phyloP scores from a whole-genome alignment of 2,797 vertebrate species.

The Periparus ater region DNA sequence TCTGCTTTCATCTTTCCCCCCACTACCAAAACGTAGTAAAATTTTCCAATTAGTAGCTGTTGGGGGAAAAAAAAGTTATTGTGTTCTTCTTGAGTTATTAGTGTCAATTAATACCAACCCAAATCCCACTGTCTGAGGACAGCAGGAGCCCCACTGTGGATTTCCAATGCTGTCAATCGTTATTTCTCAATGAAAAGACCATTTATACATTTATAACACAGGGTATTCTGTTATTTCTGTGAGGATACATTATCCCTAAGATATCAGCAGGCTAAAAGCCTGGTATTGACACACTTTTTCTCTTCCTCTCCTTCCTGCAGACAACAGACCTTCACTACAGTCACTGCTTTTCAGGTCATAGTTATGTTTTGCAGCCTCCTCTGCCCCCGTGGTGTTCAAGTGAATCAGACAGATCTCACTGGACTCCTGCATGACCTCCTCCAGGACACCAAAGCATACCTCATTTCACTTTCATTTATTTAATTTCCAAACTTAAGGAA shows the following conservation, averaged over 20 bases:
- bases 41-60: neutral
- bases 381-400: rapidly evolving
- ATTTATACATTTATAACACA: too few relatives aligned
- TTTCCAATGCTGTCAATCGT: neutral
- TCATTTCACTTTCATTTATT: neutral
- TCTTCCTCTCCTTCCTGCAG: neutral
- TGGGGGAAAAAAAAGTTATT: rapidly evolving
- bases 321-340: neutral
- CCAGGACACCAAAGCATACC: neutral
- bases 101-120: neutral
- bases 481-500: neutral
- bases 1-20: rapidly evolving
- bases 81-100: neutral
- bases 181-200: neutral
- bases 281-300: neutral
- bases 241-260: neutral
- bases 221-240: neutral
- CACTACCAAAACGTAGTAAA: neutral
- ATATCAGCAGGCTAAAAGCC: neutral
- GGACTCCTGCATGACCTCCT: neutral
- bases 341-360: neutral
- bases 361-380: neutral
- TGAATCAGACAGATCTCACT: rapidly evolving
- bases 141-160: neutral
- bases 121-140: neutral